These are phyloP conservation scores for Gobio occitaniae DNA, from an alignment of 2,797 vertebrate genomes.

Conservation along the genomic window DNA sequence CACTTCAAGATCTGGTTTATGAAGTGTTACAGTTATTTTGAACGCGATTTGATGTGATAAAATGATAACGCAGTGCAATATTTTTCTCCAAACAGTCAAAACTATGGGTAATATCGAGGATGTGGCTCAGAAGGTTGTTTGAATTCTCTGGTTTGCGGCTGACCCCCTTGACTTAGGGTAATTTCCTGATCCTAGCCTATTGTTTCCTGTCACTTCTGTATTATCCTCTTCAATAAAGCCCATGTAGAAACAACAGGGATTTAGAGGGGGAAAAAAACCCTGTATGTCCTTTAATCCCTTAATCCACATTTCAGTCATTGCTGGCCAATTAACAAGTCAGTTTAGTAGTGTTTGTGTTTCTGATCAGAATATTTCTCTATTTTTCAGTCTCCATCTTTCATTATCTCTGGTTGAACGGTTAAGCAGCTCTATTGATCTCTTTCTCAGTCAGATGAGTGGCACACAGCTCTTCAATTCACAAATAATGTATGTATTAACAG, in stretches of 20 bases:
- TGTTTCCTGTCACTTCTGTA: not conserved
- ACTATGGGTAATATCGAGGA: not conserved
- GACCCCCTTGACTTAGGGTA: not conserved
- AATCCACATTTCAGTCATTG: not conserved
- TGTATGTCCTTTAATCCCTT: not conserved
- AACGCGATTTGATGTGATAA: not conserved
- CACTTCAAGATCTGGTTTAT: constrained; percentile 4
- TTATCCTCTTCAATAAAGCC: not conserved
- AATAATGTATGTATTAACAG: not conserved
- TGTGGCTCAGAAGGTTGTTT: not conserved
- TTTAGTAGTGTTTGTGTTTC: constrained; percentile 16
- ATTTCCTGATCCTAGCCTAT: not conserved
- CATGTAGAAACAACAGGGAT: not conserved
- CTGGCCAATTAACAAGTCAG: constrained; percentile 5
- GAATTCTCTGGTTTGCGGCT: not conserved
- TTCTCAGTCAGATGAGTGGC: not conserved
- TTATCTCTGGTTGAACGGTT: not conserved
- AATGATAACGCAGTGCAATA: not conserved
- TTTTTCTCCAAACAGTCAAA: not conserved
- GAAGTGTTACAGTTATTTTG: not conserved
- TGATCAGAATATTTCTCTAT: not conserved
- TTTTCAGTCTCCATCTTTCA: not conserved
- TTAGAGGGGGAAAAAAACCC: not conserved
- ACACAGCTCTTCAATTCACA: not conserved
- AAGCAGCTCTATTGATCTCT: not conserved